Percentiles rank a stretch among this genome's conserved stretches.
phyloP scores from a whole-genome alignment of 2,888 invertebrate species.

The Lampropteryx suffumata region DNA sequence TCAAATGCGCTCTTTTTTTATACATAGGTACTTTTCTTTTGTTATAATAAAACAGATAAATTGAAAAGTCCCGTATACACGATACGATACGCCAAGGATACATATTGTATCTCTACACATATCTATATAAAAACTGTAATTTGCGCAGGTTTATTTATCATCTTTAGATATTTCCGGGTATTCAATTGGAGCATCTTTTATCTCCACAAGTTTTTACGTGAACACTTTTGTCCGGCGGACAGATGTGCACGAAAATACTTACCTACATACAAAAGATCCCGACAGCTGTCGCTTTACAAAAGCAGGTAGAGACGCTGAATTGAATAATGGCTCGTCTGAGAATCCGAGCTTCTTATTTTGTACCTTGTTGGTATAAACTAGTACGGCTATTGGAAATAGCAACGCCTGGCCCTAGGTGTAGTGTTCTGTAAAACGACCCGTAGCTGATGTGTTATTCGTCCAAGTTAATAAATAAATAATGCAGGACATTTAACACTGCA shows the following conservation, averaged over 20 bases:
- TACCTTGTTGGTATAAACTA: neutral
- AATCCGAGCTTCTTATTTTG: conserved; percentile 16
- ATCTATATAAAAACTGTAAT: too few relatives aligned
- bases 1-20: too few relatives aligned
- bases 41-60: too few relatives aligned
- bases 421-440: too few relatives aligned
- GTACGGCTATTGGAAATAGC: conserved; percentile 2
- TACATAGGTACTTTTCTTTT: too few relatives aligned
- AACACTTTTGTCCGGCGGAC: conserved; percentile 33
- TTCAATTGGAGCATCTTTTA: neutral
- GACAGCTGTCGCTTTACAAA: conserved; percentile 47
- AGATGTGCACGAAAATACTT: conserved; percentile 31
- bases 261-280: conserved; percentile 27
- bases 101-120: too few relatives aligned
- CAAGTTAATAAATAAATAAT: too few relatives aligned
- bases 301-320: conserved; percentile 39
- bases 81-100: too few relatives aligned
- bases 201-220: conserved; percentile 31
- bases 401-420: neutral
- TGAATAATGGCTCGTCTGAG: conserved; percentile 16
- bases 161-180: neutral
- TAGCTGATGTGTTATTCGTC: too few relatives aligned
- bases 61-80: too few relatives aligned
- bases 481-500: too few relatives aligned
- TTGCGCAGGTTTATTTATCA: neutral